Evolutionary conservation across 1,140 invertebrate genomes (phyloP), one percentile per base, ranked within the genome.

Genomic region (Drosophila subpulchrella): DNA sequence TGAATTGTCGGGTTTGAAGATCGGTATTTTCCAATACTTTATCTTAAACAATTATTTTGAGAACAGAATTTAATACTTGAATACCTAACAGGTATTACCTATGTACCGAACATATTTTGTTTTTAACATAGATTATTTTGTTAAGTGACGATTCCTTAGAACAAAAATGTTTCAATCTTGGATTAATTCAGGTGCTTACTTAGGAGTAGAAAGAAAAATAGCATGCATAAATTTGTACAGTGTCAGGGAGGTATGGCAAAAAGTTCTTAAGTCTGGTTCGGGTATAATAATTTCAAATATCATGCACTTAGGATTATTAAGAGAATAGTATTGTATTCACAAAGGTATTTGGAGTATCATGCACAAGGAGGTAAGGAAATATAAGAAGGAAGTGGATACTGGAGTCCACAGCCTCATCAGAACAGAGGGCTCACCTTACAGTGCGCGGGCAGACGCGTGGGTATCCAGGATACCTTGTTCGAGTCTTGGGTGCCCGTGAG

Each of bases 401-500:
- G 17, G 34, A 51, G 36, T 51, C 60, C 65, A 68, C 47, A 68
- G 47, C 61, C 61, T 44, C 46, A 53, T 47, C 32, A 20, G 38
- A 15, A 10, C 44, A 8, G 32, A 65, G 34, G 42, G 27, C 91
- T 93, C 91, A 98, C 96, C 94, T 99, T 99, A 81, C 98, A 98
- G 93, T 99, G 94, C 1, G 94, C 93, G 0, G 98, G 98, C 20
- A 99, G 93, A 63, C 96, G 94, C 0, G 97, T 97, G 0, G 98
- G 98, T 81, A 99, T 93, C 98, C 98, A 99, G 0, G 98, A 97
- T 39, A 99, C 95, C 93, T 98, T 98, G 91, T 99, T 99, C 38
- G 97, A 97, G 77, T 97, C 97, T 78, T 98, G 97, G 0, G 97
- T 95, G 6, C 97, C 97, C n/a, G 98, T 99, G 20, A 99, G 93